phyloP scores from a whole-genome alignment of 2,113 vertebrate species.

The Pterocles orientalis region DNA sequence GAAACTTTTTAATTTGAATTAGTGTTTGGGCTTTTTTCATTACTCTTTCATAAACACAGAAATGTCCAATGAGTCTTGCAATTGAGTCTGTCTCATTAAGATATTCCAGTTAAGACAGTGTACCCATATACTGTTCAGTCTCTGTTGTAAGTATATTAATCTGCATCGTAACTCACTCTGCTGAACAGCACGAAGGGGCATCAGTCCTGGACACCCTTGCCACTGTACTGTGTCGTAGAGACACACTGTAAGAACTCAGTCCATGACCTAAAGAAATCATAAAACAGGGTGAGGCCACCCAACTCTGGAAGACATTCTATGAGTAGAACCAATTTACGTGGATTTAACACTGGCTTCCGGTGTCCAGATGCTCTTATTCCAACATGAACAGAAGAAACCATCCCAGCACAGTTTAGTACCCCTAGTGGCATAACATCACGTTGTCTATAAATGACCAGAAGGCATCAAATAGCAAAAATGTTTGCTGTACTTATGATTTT shows the following conservation, averaged over 20 bases:
- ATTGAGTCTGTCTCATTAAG: background rate
- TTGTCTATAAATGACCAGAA: background rate
- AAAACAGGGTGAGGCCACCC: background rate
- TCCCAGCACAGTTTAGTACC: background rate
- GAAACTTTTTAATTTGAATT: background rate
- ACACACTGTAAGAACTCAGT: background rate
- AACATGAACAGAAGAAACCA: background rate
- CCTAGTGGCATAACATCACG: background rate
- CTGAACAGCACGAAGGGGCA: background rate
- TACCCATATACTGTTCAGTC: background rate
- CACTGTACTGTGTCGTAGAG: background rate
- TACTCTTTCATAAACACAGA: background rate
- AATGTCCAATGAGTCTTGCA: background rate
- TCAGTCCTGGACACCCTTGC: fast-evolving
- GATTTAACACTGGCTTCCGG: background rate
- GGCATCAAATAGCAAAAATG: background rate
- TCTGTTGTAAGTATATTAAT: background rate
- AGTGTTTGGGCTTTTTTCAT: background rate
- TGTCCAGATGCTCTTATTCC: background rate
- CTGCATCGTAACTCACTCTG: background rate
- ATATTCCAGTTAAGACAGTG: background rate
- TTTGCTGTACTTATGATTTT: background rate
- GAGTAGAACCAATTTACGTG: background rate
- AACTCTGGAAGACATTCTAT: background rate
- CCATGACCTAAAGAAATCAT: background rate